Percentiles rank a stretch among this genome's conserved stretches.
These are phyloP conservation scores for Hydrozoanthus tunicans DNA, from an alignment of 64 coral and sea anemone species.

Conservation along the genomic window DNA sequence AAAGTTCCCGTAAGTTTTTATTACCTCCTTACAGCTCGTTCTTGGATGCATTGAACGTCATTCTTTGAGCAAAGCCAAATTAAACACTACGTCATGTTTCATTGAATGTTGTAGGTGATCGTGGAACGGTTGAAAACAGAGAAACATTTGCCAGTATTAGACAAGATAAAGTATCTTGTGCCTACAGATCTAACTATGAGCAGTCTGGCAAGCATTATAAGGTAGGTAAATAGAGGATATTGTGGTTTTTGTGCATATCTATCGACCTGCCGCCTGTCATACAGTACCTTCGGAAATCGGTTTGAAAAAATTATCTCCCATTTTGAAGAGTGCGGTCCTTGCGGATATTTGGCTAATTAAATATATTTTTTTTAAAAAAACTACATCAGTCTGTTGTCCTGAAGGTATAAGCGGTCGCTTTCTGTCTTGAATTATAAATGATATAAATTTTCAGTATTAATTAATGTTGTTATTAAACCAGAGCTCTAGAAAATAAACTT, in stretches of 20 bases:
- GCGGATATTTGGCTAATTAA: too few relatives aligned
- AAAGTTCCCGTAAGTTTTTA: constrained; percentile 94
- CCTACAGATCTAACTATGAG: constrained; percentile 97
- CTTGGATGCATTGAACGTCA: neutral
- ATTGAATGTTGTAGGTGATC: constrained; percentile 71
- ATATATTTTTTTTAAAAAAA: too few relatives aligned
- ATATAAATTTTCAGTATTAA: too few relatives aligned
- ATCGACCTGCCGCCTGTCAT: too few relatives aligned
- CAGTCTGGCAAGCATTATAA: constrained; percentile 95
- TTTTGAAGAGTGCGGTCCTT: too few relatives aligned
- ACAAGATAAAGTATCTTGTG: constrained; percentile 99
- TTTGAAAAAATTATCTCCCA: too few relatives aligned
- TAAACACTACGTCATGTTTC: neutral
- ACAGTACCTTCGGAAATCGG: too few relatives aligned
- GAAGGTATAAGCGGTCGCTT: too few relatives aligned
- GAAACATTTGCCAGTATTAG: constrained; percentile 89
- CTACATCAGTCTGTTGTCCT: too few relatives aligned
- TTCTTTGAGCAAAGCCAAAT: neutral
- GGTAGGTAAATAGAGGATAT: constrained; percentile 22
- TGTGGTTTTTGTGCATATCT: neutral
- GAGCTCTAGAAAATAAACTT: too few relatives aligned
- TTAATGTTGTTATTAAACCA: too few relatives aligned
- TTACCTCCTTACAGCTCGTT: neutral
- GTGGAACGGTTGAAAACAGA: constrained; percentile 93
- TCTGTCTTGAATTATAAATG: too few relatives aligned